Conservation (phyloP, 2,888 invertebrate species). For the Coecobrya sp. region DNA sequence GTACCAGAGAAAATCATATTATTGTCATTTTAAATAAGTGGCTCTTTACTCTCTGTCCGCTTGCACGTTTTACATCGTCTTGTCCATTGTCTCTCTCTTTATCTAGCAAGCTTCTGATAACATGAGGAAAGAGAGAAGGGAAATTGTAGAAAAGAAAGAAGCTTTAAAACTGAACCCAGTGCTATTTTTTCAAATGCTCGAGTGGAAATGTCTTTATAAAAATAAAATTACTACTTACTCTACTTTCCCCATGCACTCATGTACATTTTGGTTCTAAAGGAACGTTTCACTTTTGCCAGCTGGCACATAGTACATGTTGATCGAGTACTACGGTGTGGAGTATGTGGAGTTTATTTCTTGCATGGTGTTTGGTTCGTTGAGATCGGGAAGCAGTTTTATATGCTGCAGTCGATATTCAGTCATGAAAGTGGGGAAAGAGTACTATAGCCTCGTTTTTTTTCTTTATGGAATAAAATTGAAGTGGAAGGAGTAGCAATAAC, state of each 20-base stretch:
- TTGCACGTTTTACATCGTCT: background rate
- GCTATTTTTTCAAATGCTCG: constrained; percentile 11
- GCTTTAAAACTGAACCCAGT: background rate
- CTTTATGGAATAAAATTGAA: constrained; percentile 14
- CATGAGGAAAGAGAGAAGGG: background rate
- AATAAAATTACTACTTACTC: constrained; percentile 14
- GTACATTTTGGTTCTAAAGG: background rate
- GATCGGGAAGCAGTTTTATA: constrained; percentile 20
- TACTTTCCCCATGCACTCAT: background rate
- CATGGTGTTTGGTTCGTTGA: background rate
- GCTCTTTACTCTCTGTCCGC: constrained; percentile 18
- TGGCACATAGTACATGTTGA: constrained; percentile 60
- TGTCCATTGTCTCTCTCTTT: background rate
- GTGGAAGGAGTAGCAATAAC: background rate
- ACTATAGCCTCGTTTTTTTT: background rate
- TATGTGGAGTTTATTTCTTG: background rate
- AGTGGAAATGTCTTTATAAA: constrained; percentile 51
- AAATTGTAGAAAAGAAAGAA: background rate
- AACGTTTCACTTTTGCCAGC: constrained; percentile 63
- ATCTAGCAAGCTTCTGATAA: background rate
- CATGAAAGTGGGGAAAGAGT: background rate
- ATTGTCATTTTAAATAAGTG: constrained; percentile 53
- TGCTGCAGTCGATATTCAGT: constrained; percentile 25
- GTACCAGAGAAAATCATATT: constrained; percentile 23
- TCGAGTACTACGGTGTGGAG: constrained; percentile 2